Percentiles rank a stretch among this genome's conserved stretches.
phyloP scores from a whole-genome alignment of 2,113 vertebrate species.

The Labrus mixtus region DNA sequence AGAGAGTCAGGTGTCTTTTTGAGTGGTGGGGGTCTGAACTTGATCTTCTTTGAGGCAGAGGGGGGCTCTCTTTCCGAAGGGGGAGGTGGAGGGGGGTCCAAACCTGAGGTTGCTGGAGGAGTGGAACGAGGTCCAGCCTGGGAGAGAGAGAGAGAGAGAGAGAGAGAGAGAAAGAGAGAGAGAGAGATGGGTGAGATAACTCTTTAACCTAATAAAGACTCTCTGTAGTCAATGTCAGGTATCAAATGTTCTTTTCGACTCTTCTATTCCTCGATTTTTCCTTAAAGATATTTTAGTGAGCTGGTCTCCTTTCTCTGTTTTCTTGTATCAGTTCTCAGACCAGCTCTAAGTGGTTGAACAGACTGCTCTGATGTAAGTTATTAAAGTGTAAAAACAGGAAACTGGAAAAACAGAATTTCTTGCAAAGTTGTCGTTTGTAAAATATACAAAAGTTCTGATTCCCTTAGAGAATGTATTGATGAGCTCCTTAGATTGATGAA shows the following conservation, averaged over 20 bases:
- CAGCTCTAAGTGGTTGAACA: no score
- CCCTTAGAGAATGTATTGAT: no score
- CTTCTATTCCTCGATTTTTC: neutral
- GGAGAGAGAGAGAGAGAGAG: neutral
- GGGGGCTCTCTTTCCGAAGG: slow-evolving; percentile 74
- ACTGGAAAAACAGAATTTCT: neutral
- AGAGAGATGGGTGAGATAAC: neutral
- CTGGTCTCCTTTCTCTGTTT: no score
- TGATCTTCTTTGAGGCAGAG: slow-evolving; percentile 86
- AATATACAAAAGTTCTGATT: no score
- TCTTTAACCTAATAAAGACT: neutral
- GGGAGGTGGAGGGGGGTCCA: slow-evolving; percentile 75
- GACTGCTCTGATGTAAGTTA: no score
- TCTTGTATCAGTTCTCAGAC: no score
- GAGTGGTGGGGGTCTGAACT: slow-evolving; percentile 91
- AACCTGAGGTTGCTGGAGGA: slow-evolving; percentile 63
- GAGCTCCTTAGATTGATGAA: no score
- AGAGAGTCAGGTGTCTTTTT: slow-evolving; percentile 90
- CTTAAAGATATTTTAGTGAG: no score
- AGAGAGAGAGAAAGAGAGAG: neutral
- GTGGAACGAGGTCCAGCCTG: slow-evolving; percentile 73
- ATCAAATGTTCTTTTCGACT: neutral
- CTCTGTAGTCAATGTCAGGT: neutral
- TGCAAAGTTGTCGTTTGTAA: neutral
- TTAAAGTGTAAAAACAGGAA: no score